Conservation (phyloP, 2,888 invertebrate species). For the Dendrolimus pini region DNA sequence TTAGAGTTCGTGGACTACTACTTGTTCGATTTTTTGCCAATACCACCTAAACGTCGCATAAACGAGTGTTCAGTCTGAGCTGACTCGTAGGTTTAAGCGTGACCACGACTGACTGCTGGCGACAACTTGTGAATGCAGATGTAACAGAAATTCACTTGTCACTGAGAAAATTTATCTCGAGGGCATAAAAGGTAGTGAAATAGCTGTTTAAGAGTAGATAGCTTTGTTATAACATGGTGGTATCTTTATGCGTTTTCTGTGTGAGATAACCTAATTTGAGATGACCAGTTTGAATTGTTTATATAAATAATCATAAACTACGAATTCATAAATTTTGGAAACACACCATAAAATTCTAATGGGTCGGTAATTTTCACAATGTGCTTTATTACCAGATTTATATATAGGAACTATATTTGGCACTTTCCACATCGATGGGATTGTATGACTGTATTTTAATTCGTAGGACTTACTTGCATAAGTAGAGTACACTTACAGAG, state of each 20-base stretch:
- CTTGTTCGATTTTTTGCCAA: too few species aligned
- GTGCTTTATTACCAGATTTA: not conserved
- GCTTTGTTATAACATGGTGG: not conserved
- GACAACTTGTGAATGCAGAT: conserved; percentile 46
- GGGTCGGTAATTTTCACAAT: not conserved
- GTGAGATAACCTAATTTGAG: too few species aligned
- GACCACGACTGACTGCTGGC: conserved; percentile 35
- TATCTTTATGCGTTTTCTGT: too few species aligned
- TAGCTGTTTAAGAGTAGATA: not conserved
- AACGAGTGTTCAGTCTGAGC: not conserved
- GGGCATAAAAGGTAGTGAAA: conserved; percentile 11
- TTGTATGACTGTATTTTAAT: too few species aligned
- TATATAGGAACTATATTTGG: not conserved
- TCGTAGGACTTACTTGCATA: too few species aligned
- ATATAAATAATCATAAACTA: not conserved
- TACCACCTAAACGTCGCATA: too few species aligned
- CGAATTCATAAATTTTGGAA: not conserved
- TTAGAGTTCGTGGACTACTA: too few species aligned
- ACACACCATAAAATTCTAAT: not conserved
- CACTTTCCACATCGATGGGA: conserved; percentile 5
- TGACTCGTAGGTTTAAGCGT: conserved; percentile 30
- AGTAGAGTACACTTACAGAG: too few species aligned
- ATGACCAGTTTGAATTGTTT: too few species aligned
- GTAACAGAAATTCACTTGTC: conserved; percentile 35
- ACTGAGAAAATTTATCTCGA: conserved; percentile 26